Evolutionary conservation across 2,797 vertebrate species (phyloP), one percentile per base, ranked within the genome.

Genomic region (Pseudochirops corinnae): DNA sequence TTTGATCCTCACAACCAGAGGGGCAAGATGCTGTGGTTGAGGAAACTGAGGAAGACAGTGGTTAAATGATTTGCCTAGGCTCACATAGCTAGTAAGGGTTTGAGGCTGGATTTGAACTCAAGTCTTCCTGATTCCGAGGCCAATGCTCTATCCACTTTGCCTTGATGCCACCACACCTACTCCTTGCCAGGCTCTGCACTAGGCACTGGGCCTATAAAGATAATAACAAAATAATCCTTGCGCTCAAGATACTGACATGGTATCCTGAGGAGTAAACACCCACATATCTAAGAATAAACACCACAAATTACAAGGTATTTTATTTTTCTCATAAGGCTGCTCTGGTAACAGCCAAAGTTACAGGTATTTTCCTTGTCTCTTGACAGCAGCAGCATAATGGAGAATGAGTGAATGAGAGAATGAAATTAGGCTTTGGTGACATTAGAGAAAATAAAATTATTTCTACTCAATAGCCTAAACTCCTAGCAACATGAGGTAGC

Each of bases 381-480:
- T 46, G 74, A 87, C 39, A 87, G 21, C 39, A 87, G 74, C 21
- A 50, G 39, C 13, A 50, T 50, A 50, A 46, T 46, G 74, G 10
- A 50, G 74, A 87, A 50, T 11, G n/a, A 39, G 6, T 82, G 39
- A 21, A 46, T 46, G 21, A 50, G 74, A 87, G 0, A 87, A 50
- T 87, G 21, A 87, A 87, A 87, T 87, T 87, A 50, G 74, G 74
- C 39, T 87, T 87, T 26, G 21, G 39, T 87, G 39, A 87, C 74
- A 82, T 82, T 82, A 50, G 74, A 50, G 74, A 87, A 87, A 87
- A 87, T 87, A 87, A 87, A 87, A 46, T 87, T 87, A 50, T 87
- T 46, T 50, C 39, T 50, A 50, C 2, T 87, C 2, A 14, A 46
- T 46, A 26, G 74, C 10, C 74, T 87, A 87, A 82, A 87, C 39